A percentile compares a stretch with the other conserved stretches of the same genome.
These are phyloP conservation scores for Trichosurus vulpecula DNA, from an alignment of 2,797 vertebrate genomes.

Conservation along the genomic window DNA sequence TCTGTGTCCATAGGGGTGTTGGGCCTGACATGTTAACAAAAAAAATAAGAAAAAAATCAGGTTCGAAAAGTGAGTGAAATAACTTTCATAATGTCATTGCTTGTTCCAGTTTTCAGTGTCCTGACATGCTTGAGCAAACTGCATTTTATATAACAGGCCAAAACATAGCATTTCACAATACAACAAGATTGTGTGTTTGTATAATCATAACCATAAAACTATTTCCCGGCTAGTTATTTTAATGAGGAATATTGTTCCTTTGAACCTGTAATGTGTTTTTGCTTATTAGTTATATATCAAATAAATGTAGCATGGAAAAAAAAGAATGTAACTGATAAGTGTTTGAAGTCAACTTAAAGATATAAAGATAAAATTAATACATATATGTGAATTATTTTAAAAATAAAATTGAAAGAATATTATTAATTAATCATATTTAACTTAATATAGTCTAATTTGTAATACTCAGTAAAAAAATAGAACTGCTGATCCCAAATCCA, in stretches of 20 bases:
- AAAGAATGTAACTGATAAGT: constrained; percentile 33
- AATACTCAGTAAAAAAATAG: not conserved
- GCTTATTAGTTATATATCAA: constrained; percentile 58
- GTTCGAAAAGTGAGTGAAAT: constrained; percentile 82
- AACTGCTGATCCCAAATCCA: constrained; percentile 6
- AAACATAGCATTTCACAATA: constrained; percentile 76
- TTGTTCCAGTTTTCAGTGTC: constrained; percentile 81
- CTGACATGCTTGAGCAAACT: constrained; percentile 83
- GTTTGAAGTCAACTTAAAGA: not conserved
- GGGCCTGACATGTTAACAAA: constrained; percentile 81
- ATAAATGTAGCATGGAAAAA: constrained; percentile 40
- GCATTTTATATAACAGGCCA: constrained; percentile 82
- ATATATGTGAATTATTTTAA: not conserved
- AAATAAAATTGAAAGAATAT: constrained; percentile 8
- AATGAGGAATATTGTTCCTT: constrained; percentile 75
- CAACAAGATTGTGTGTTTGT: constrained; percentile 81
- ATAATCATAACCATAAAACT: constrained; percentile 75
- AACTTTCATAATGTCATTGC: constrained; percentile 81
- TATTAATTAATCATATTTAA: constrained; percentile 30
- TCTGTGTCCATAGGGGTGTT: constrained; percentile 77
- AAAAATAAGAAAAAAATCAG: constrained; percentile 82
- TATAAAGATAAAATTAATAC: not conserved
- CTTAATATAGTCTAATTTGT: not conserved
- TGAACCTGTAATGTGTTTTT: constrained; percentile 65
- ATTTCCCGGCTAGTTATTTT: constrained; percentile 62